phyloP scores from a whole-genome alignment of 2,888 invertebrate species.

The Agrenia bidenticulata region DNA sequence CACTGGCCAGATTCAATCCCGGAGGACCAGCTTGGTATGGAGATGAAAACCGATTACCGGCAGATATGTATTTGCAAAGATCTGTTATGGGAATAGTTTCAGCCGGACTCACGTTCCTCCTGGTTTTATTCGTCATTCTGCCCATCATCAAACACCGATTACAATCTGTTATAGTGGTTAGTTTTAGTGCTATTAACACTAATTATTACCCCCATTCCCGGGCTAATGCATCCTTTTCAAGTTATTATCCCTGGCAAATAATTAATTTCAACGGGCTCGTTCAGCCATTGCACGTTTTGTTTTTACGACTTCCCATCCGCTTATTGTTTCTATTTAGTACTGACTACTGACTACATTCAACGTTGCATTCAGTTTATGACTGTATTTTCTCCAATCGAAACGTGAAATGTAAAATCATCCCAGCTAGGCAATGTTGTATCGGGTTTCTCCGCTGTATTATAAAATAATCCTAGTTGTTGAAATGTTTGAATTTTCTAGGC shows the following conservation, averaged over 20 bases:
- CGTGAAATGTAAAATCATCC: no score
- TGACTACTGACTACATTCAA: no score
- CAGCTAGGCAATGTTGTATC: no score
- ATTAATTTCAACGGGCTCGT: slow-evolving; percentile 7
- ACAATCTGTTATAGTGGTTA: slow-evolving; percentile 47
- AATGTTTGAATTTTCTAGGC: slow-evolving; percentile 34
- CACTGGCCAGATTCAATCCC: slow-evolving; percentile 44
- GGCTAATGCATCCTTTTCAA: neutral
- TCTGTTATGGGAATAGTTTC: slow-evolving; percentile 40
- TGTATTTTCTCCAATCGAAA: no score
- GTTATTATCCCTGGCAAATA: slow-evolving; percentile 11
- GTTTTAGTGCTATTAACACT: neutral
- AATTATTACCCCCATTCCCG: neutral
- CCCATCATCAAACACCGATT: slow-evolving; percentile 48
- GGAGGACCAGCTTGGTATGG: slow-evolving; percentile 52
- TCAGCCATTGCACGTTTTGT: no score
- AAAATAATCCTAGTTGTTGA: no score
- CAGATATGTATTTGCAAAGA: slow-evolving; percentile 39
- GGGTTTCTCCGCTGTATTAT: no score
- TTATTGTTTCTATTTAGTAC: no score
- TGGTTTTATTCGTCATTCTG: slow-evolving; percentile 42
- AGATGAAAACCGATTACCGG: slow-evolving; percentile 32
- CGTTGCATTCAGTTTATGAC: no score
- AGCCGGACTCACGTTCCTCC: slow-evolving; percentile 32
- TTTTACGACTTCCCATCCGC: no score